Base-by-base conservation (phyloP, 1,140 invertebrate species). In the Calliopsis andreniformis region DNA sequence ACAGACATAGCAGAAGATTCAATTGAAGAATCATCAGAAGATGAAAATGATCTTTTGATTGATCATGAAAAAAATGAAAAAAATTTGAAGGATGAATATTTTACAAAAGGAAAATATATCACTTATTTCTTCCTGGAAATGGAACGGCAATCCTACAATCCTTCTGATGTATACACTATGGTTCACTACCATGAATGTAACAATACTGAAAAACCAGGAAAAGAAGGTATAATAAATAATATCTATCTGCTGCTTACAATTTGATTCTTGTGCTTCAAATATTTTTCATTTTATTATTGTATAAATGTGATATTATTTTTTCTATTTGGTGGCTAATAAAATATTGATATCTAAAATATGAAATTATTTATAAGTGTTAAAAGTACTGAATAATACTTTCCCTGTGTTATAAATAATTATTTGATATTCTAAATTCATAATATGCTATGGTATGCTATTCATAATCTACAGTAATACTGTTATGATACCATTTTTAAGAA, bases 91-190 rank as follows among this genome's bases (percentile, higher is more conserved):
- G 87, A 90, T 70, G 86, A 90, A 35, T 91, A 90, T 79, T 90
- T 87, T 77, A 91, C 89, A 64, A 90, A 84, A 61, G 90, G 89
- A 62, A 91, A 91, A 78, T 91, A 90, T 80, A 82, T 90, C 32
- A 80, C 87, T 49, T 88, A 89, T 84, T 91, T 91, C 82, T 90
- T 91, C 75, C 71, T 91, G 78, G 85, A 87, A 83, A 91, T 91
- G 87, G 90, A 91, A 86, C 86, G 87, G 62, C 87, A 89, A 51
- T 83, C 49, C 51, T 90, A 88, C 81, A 78, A 90, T 87, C 90
- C 90, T 42, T 59, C 70, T 49, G 87, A 90, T 0, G 87, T 88
- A 82, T 90, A 90, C 83, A 84, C 73, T 67, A 89, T 90, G 51
- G 82, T 91, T 82, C 85, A 82, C 8, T 91, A 91, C 73, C 81